A percentile compares a stretch with the other conserved stretches of the same genome.
Conservation (phyloP, 2,888 invertebrate genomes). For the Tenthredo scrophulariae region DNA sequence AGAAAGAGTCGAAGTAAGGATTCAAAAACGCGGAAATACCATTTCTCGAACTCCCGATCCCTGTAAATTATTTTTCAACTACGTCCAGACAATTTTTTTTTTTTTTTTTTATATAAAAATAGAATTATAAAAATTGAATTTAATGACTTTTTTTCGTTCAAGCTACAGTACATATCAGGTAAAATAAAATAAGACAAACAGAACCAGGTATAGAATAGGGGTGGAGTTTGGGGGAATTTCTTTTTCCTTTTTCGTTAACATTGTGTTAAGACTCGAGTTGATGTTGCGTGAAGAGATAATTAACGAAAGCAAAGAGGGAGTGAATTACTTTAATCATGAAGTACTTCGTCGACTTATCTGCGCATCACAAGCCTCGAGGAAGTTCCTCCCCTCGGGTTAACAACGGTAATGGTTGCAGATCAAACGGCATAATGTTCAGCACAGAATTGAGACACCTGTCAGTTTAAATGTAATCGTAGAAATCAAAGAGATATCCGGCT, state of each 20-base stretch:
- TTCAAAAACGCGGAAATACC: background rate
- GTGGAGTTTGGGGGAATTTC: background rate
- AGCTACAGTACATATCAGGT: background rate
- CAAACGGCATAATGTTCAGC: slow-evolving; percentile 42
- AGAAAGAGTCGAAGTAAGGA: slow-evolving; percentile 6
- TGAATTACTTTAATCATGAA: slow-evolving; percentile 49
- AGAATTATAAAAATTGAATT: background rate
- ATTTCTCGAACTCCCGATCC: background rate
- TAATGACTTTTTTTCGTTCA: background rate
- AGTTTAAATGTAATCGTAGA: slow-evolving; percentile 74
- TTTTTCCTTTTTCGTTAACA: background rate
- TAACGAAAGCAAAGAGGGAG: slow-evolving; percentile 1
- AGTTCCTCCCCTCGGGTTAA: slow-evolving; percentile 7
- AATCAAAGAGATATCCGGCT: slow-evolving; percentile 70
- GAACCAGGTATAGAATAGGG: background rate
- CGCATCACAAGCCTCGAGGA: slow-evolving; percentile 15
- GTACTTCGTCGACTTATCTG: slow-evolving; percentile 47
- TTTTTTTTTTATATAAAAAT: no score
- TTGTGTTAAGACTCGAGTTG: background rate
- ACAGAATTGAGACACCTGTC: slow-evolving; percentile 69
- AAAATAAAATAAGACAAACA: background rate
- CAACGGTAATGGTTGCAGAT: slow-evolving; percentile 39
- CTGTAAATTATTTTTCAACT: background rate
- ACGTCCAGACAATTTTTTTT: background rate
- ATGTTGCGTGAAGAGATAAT: slow-evolving; percentile 43